Base-by-base conservation (phyloP, 2,113 vertebrate genomes). In the Colistium nudipinnis region DNA sequence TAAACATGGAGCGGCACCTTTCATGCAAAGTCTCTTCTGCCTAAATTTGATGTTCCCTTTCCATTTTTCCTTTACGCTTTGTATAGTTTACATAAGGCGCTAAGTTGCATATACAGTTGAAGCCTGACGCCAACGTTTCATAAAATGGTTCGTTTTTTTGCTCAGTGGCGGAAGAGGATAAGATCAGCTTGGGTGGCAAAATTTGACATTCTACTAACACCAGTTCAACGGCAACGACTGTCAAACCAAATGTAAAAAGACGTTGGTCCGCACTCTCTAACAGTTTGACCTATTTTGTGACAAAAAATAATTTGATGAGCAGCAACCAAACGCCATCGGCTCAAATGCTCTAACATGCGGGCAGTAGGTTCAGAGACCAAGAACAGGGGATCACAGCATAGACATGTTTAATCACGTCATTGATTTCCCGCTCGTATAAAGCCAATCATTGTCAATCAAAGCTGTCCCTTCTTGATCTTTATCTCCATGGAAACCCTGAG, bases 401-500 rank as follows among this genome's bases (percentile, higher is more conserved):
- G 8, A 31, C 36, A 16, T n/a, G 2, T 2, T 45, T 36, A 27
- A 28, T 60, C 17, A 4, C 27, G 3, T 2, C 10, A 8, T 72
- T 45, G 20, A 59, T 55, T 71, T 48, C 16, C n/a, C 16, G 7
- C 35, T 51, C 64, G 54, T 28, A 19, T 44, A 53, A 16, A 13
- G 12, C 4, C 12, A 14, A 2, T 39, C 13, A 10, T 17, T 60
- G 62, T 62, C 17, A 38, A 62, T 69, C 10, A 59, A 24, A 36
- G 43, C n/a, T 55, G 30, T 19, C 35, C 22, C 22, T 41, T 43
- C 17, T 7, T 27, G 3, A 20, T 16, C 8, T 1, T 13, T 7
- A 27, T 44, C 31, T 53, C 33, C 53, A 27, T 44, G 41, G 33
- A 30, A 43, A 7, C 39, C 41, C 20, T 2, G 25, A 38, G 27